Conservation (phyloP, 2,113 vertebrate genomes). For the Tauraco erythrolophus region DNA sequence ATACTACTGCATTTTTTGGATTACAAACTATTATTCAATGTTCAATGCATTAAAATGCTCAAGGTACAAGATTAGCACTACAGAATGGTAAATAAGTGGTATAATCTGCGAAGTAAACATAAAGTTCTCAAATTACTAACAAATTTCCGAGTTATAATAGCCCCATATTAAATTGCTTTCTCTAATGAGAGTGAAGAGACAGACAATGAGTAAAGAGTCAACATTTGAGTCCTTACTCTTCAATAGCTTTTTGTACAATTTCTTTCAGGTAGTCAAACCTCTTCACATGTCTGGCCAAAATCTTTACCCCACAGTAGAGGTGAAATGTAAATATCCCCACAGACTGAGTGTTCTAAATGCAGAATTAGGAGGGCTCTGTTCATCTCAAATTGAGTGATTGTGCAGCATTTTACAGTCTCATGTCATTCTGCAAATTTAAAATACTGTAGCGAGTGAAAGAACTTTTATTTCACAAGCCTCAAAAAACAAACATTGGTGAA, state of each 20-base stretch:
- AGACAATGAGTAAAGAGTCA: background rate
- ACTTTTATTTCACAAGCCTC: background rate
- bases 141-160: background rate
- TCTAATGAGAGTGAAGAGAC: background rate
- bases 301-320: background rate
- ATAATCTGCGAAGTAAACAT: background rate
- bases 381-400: background rate
- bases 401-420: background rate
- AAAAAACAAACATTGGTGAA: background rate
- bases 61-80: background rate
- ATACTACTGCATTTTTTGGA: background rate
- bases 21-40: background rate
- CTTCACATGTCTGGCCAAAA: background rate
- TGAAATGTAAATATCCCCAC: background rate
- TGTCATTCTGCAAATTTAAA: background rate
- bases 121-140: background rate
- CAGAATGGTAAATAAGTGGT: background rate
- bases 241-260: background rate
- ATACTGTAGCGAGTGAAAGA: background rate
- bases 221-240: background rate
- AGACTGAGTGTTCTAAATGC: background rate
- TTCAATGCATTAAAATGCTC: background rate
- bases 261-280: background rate
- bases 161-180: background rate
- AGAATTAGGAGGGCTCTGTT: background rate